Evolutionary conservation across 1,140 invertebrate genomes (phyloP).

Genomic region (Drosophila nannoptera): DNA sequence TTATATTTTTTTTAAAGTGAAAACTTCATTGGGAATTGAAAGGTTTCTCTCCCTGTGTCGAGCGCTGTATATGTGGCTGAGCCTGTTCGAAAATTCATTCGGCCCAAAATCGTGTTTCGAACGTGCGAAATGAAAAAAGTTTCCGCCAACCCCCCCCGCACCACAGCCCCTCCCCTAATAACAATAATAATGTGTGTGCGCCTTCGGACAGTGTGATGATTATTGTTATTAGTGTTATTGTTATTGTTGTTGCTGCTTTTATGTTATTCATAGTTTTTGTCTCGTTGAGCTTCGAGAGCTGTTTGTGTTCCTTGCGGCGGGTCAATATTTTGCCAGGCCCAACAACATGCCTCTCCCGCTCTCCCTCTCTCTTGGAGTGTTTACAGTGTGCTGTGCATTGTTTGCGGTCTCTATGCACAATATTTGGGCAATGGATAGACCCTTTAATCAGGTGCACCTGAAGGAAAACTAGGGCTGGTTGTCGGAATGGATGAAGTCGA

Average conservation of each 20-base stretch:
- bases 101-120: constrained; percentile 14
- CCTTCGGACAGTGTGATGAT: constrained; percentile 32
- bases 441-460: constrained; percentile 12
- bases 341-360: constrained; percentile 2
- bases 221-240: constrained; percentile 52
- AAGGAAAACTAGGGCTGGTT: background rate
- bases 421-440: constrained; percentile 16
- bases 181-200: constrained; percentile 49
- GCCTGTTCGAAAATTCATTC: background rate
- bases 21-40: too few species aligned
- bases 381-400: constrained; percentile 25
- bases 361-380: constrained; percentile 19
- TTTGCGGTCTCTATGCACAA: constrained; percentile 36
- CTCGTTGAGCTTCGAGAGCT: constrained; percentile 5
- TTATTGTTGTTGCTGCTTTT: constrained; percentile 26
- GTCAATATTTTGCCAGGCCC: constrained; percentile 46
- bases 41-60: too few species aligned
- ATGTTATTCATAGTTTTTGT: constrained; percentile 27
- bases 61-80: too few species aligned
- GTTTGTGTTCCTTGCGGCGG: constrained; percentile 32
- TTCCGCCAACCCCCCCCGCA: constrained; percentile 17
- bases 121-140: constrained; percentile 61
- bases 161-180: constrained; percentile 14
- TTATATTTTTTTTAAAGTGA: too few species aligned
- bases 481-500: too few species aligned